phyloP scores from a whole-genome alignment of 2,797 vertebrate species.

The Macropus fuliginosus region DNA sequence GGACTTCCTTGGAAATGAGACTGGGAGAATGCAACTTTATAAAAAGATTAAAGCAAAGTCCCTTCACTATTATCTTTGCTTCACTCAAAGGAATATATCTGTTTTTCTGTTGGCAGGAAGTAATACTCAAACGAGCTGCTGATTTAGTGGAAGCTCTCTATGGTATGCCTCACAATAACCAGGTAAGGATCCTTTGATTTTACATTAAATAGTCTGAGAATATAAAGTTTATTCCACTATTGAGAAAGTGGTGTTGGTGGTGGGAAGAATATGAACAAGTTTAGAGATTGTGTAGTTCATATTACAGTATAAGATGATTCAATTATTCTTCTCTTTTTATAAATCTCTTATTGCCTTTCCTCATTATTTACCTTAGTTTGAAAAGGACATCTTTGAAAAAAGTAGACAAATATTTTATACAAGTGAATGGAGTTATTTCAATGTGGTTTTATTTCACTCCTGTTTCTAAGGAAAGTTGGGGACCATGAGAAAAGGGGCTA shows the following conservation, averaged over 20 bases:
- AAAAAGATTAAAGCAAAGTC: slow-evolving; percentile 60
- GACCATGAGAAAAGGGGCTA: not conserved
- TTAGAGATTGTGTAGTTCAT: slow-evolving; percentile 5
- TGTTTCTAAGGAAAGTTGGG: slow-evolving; percentile 52
- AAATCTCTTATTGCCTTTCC: slow-evolving; percentile 49
- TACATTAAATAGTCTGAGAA: not conserved
- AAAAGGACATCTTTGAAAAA: slow-evolving; percentile 47
- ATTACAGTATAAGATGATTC: not conserved
- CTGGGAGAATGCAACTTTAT: not conserved
- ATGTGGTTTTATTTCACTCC: slow-evolving; percentile 52
- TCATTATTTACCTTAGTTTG: slow-evolving; percentile 39
- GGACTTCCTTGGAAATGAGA: slow-evolving; percentile 53
- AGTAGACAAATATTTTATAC: slow-evolving; percentile 13
- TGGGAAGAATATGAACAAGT: not conserved
- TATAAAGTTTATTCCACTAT: not conserved
- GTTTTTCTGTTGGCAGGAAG: slow-evolving; percentile 91
- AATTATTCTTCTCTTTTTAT: slow-evolving; percentile 25
- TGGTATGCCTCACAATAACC: slow-evolving; percentile 98
- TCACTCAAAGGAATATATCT: slow-evolving; percentile 73
- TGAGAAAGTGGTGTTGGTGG: not conserved
- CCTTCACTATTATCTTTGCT: slow-evolving; percentile 63
- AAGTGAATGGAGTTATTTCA: slow-evolving; percentile 7
- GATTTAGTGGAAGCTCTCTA: slow-evolving; percentile 98
- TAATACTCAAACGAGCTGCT: slow-evolving; percentile 97
- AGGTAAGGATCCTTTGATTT: slow-evolving; percentile 86